These are phyloP conservation scores for Halictus quadricinctus DNA, from an alignment of 2,888 invertebrate species.

Conservation along the genomic window DNA sequence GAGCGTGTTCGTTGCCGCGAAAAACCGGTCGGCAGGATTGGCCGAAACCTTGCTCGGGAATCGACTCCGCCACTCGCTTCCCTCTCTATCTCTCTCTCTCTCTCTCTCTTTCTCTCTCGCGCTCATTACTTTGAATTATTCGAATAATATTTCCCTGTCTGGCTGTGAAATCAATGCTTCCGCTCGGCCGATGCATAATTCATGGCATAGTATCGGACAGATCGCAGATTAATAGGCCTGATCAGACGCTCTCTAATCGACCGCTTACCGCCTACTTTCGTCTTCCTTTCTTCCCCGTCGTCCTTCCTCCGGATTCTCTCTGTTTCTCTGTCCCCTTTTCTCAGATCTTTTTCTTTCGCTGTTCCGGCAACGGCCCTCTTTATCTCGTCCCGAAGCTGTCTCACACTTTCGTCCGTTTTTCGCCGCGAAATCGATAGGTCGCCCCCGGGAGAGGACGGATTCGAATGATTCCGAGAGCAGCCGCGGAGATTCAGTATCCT, in stretches of 20 bases:
- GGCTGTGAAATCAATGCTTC: constrained; percentile 79
- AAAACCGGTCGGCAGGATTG: background rate
- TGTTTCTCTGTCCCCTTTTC: background rate
- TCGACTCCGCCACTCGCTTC: background rate
- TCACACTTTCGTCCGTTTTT: constrained; percentile 23
- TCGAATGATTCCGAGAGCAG: constrained; percentile 54
- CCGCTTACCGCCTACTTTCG: constrained; percentile 62
- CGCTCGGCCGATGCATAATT: constrained; percentile 78
- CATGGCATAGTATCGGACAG: constrained; percentile 76
- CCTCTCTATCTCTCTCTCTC: background rate
- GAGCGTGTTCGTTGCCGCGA: constrained; percentile 11
- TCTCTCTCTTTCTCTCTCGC: constrained; percentile 39
- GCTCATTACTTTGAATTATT: constrained; percentile 81
- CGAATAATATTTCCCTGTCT: constrained; percentile 79
- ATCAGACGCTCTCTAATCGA: constrained; percentile 77
- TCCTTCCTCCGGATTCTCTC: background rate
- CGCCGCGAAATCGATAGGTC: constrained; percentile 45
- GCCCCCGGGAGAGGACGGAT: constrained; percentile 26
- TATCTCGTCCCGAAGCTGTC: constrained; percentile 37
- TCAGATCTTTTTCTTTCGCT: background rate
- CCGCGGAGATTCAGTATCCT: constrained; percentile 37
- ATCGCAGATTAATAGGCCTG: constrained; percentile 78
- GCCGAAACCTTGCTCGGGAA: constrained; percentile 37
- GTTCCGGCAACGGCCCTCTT: constrained; percentile 25
- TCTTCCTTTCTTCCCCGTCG: background rate